Base-by-base conservation (phyloP, 1,140 invertebrate species). In the Holcopasites calliopsidis region DNA sequence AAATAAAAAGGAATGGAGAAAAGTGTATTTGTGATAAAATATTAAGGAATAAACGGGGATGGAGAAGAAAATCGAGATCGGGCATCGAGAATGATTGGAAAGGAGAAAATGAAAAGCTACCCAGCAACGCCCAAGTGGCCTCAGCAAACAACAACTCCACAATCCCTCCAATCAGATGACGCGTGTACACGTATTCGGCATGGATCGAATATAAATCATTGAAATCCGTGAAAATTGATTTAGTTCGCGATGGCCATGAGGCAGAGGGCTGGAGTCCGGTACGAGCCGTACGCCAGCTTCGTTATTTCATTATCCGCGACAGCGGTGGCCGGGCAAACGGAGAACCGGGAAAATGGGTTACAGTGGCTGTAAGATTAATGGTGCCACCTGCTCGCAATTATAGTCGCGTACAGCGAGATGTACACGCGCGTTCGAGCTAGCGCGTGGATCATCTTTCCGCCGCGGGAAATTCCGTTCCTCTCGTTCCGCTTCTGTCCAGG, bases 341-440 rank as follows among this genome's bases (percentile, higher is more conserved):
- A 61, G 58, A 31, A 23, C 38, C 38, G 40, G 42, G 76, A 81
- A 88, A 88, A 87, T 84, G 61, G 86, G 83, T 86, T 88, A 83
- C 83, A 71, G 79, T 82, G 85, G 77, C 76, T 65, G 83, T 58
- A 85, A 88, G 86, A 88, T 88, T 88, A 87, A 87, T 88, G 86
- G 68, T 80, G 83, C 85, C 85, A 88, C 86, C 85, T 88, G 86
- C 80, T 82, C 68, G 84, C 85, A 87, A 87, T 88, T 87, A 86
- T 82, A 78, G 73, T 73, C 78, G 77, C 52, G 28, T 47, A 70
- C n/a, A 47, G 64, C 68, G 33, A 28, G 23, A 31, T 31, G 68
- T 44, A 55, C 64, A 49, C 40, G 60, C 65, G 79, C n/a, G n/a
- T n/a, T n/a, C 44, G 44, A 44, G 57, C 54, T 49, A 62, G 60